Percentiles rank a stretch among this genome's conserved stretches.
These are phyloP conservation scores for Caenorhabditis japonica DNA, from an alignment of 2,888 invertebrate species.

Conservation along the genomic window DNA sequence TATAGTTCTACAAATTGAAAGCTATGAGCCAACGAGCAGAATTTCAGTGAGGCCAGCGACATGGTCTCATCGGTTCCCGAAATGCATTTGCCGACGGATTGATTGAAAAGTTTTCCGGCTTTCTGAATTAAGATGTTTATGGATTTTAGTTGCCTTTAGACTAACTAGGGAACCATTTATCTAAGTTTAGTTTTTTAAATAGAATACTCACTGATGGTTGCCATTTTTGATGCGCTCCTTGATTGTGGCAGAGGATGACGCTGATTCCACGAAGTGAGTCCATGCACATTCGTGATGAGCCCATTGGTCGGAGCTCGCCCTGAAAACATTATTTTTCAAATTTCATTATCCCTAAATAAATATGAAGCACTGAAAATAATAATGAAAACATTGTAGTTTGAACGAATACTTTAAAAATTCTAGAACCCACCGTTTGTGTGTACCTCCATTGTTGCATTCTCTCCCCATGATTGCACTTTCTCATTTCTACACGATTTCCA, in stretches of 20 bases:
- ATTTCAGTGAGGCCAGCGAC: slow-evolving; percentile 34
- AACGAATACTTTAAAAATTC: background rate
- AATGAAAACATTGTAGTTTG: no score
- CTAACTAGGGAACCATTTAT: background rate
- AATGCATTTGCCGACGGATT: slow-evolving; percentile 49
- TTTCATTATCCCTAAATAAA: no score
- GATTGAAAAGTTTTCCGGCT: slow-evolving; percentile 55
- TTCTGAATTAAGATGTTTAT: slow-evolving; percentile 43
- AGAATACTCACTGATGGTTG: slow-evolving; percentile 77
- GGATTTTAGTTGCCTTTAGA: background rate
- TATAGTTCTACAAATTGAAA: slow-evolving; percentile 50
- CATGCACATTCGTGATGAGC: slow-evolving; percentile 88
- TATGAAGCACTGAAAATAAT: no score
- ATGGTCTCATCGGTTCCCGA: slow-evolving; percentile 36
- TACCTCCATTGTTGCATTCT: slow-evolving; percentile 58
- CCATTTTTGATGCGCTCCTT: slow-evolving; percentile 93
- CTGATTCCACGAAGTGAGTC: slow-evolving; percentile 82
- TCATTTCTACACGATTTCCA: slow-evolving; percentile 56
- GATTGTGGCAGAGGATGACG: slow-evolving; percentile 91
- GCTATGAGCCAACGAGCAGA: slow-evolving; percentile 39
- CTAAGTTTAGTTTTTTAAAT: background rate
- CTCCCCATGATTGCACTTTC: slow-evolving; percentile 38
- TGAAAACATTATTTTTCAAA: slow-evolving; percentile 72
- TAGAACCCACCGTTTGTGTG: slow-evolving; percentile 37
- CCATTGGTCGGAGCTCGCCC: slow-evolving; percentile 87